A percentile compares a stretch with the other conserved stretches of the same genome.
Evolutionary conservation across 2,888 invertebrate genomes (phyloP).

Genomic region (Oscheius onirici): DNA sequence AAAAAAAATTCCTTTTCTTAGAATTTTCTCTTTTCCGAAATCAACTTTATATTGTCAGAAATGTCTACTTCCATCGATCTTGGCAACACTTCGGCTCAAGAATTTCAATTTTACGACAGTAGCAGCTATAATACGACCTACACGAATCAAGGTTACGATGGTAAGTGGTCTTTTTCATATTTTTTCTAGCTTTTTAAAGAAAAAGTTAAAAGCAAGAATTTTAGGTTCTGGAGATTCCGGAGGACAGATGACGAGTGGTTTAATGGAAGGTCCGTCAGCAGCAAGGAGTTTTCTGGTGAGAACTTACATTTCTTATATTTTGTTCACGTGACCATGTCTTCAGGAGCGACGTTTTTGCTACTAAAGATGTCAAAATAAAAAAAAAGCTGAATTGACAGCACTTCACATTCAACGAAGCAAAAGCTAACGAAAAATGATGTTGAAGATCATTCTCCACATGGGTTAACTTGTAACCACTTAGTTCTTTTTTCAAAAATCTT

Average conservation of each 20-base stretch:
- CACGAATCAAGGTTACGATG: constrained; percentile 8
- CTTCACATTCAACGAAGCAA: too few species aligned
- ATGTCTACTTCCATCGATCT: constrained; percentile 24
- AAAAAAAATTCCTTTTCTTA: background rate
- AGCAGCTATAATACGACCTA: constrained; percentile 5
- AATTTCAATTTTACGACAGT: constrained; percentile 26
- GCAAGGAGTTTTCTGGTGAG: constrained; percentile 19
- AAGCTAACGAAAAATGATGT: too few species aligned
- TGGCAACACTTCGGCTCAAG: background rate
- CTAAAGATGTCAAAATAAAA: too few species aligned
- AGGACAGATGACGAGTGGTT: background rate
- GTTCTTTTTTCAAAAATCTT: too few species aligned
- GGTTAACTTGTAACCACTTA: too few species aligned
- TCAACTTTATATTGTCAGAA: too few species aligned
- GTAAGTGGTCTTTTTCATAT: background rate
- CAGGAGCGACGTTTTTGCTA: too few species aligned
- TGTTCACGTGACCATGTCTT: too few species aligned
- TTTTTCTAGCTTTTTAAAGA: background rate
- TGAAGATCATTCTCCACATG: too few species aligned
- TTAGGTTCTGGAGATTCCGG: background rate
- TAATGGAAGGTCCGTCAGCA: constrained; percentile 7
- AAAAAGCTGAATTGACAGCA: too few species aligned
- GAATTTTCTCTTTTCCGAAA: background rate
- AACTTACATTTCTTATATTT: background rate
- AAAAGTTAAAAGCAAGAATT: background rate